Percentiles rank a stretch among this genome's conserved stretches.
Conservation (phyloP, 37 sponge, comb jelly and placozoan species). For the Lycopodina hypogea region DNA sequence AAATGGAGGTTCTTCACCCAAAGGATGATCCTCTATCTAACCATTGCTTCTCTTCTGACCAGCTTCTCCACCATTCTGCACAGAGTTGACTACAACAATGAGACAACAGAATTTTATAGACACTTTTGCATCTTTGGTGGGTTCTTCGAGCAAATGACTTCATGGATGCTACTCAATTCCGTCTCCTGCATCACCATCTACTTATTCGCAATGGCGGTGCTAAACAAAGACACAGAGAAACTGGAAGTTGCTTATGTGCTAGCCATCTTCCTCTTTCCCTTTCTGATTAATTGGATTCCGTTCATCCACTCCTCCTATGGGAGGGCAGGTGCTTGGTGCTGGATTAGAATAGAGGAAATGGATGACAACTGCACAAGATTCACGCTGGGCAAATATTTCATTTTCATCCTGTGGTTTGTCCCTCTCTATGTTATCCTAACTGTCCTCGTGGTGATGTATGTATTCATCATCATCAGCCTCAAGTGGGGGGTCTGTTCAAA, state of each 20-base stretch:
- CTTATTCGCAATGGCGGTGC: slow-evolving; percentile 16
- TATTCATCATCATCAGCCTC: neutral
- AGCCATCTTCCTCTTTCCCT: slow-evolving; percentile 35
- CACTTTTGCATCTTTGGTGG: slow-evolving; percentile 21
- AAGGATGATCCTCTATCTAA: slow-evolving; percentile 71
- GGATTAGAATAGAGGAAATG: slow-evolving; percentile 46
- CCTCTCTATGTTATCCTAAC: slow-evolving; percentile 42
- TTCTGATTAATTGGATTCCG: slow-evolving; percentile 51
- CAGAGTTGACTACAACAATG: slow-evolving; percentile 19
- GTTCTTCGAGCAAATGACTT: slow-evolving; percentile 5
- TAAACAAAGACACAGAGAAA: neutral
- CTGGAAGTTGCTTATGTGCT: slow-evolving; percentile 10
- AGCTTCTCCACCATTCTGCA: slow-evolving; percentile 20
- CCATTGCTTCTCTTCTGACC: slow-evolving; percentile 35
- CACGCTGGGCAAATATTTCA: slow-evolving; percentile 25
- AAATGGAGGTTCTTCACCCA: slow-evolving; percentile 70
- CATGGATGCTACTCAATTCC: slow-evolving; percentile 20
- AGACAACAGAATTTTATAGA: neutral
- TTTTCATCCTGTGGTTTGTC: slow-evolving; percentile 41
- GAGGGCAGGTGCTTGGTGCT: slow-evolving; percentile 65
- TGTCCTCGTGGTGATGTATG: slow-evolving; percentile 22
- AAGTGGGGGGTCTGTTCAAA: no score
- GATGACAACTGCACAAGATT: neutral
- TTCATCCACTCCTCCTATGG: slow-evolving; percentile 47
- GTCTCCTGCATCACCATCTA: slow-evolving; percentile 26